A percentile compares a stretch with the other conserved stretches of the same genome.
These are phyloP conservation scores for Dolomedes plantarius DNA, from an alignment of 2,888 invertebrate genomes.

Conservation along the genomic window DNA sequence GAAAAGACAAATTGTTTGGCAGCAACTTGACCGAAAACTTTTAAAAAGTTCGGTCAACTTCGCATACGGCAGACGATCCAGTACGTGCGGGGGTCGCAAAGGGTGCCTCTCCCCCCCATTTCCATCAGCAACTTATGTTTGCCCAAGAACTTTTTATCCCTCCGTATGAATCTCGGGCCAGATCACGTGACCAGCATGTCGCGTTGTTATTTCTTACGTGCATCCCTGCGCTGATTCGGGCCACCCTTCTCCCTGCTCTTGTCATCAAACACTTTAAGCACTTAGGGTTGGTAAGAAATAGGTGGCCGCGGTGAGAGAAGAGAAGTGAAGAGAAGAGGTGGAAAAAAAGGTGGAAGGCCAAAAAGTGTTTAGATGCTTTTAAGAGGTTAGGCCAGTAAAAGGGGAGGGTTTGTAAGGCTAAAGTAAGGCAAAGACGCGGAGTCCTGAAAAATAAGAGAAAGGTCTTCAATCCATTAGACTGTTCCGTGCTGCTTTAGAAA, in stretches of 20 bases:
- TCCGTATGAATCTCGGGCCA: neutral
- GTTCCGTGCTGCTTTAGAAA: too few relatives aligned
- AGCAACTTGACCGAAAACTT: neutral
- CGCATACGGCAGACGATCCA: neutral
- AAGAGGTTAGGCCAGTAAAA: neutral
- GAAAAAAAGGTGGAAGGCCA: neutral
- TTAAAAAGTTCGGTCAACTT: neutral
- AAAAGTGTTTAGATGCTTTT: neutral
- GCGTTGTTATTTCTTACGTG: neutral
- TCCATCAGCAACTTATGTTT: neutral
- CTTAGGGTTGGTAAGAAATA: neutral
- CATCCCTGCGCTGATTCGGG: neutral
- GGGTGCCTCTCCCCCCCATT: too few relatives aligned
- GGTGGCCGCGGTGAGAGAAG: neutral
- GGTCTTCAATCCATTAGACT: too few relatives aligned
- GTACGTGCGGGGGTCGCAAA: neutral
- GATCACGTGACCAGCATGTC: neutral
- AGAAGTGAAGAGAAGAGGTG: neutral
- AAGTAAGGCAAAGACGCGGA: neutral
- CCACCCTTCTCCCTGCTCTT: neutral
- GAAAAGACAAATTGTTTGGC: constrained; percentile 13
- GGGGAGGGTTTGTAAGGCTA: neutral
- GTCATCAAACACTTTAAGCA: neutral
- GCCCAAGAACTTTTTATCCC: neutral
- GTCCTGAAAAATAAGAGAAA: too few relatives aligned